These are phyloP conservation scores for Dicerorhinus sumatrensis DNA, from an alignment of 2,113 vertebrate genomes.

Conservation along the genomic window DNA sequence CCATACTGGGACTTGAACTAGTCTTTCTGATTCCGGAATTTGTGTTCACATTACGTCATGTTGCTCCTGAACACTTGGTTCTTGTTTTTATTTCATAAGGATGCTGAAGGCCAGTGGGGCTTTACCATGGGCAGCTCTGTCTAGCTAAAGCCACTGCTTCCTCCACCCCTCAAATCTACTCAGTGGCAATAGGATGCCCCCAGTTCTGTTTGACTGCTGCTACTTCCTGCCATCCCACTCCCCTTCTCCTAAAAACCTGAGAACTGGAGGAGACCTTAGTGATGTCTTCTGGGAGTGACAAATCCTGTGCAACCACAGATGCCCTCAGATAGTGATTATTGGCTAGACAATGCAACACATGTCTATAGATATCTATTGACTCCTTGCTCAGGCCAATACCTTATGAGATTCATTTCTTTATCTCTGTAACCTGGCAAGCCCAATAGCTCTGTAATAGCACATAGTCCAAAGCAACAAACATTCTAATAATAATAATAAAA, in stretches of 20 bases:
- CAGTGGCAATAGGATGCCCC: neutral
- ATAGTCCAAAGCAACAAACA: neutral
- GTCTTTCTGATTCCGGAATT: neutral
- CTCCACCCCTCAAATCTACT: neutral
- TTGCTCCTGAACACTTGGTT: neutral
- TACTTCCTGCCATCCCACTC: neutral
- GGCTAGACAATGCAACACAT: neutral
- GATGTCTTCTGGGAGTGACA: slow-evolving; percentile 23
- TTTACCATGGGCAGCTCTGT: neutral
- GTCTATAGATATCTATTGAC: neutral
- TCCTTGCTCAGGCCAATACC: neutral
- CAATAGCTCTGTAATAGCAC: neutral
- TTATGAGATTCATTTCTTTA: slow-evolving; percentile 32
- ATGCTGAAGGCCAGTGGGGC: neutral
- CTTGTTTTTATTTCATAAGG: neutral
- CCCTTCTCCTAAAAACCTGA: neutral
- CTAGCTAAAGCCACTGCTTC: neutral
- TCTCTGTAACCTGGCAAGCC: neutral
- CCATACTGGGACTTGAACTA: neutral
- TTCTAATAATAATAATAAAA: neutral
- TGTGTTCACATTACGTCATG: neutral
- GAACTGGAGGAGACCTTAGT: neutral
- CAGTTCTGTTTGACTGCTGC: neutral
- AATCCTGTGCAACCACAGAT: neutral
- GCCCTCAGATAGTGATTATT: neutral